Conservation (phyloP, 2,888 invertebrate genomes). For the Polymixis flavicincta region DNA sequence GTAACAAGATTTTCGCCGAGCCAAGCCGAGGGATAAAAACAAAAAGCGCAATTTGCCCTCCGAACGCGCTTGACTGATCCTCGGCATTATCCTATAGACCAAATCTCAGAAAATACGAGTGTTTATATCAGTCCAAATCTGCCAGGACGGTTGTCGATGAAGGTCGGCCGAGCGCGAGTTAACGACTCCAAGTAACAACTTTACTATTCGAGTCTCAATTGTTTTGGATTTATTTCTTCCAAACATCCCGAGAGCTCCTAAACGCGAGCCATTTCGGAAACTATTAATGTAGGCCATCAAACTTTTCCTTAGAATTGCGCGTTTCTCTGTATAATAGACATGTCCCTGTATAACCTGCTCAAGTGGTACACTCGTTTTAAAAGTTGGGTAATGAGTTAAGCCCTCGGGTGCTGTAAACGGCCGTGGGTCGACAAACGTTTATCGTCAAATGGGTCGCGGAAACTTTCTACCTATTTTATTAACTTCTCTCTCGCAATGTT, state of each 20-base stretch:
- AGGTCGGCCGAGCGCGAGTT: slow-evolving; percentile 66
- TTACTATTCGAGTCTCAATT: slow-evolving; percentile 72
- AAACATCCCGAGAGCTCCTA: slow-evolving; percentile 40
- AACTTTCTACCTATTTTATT: slow-evolving; percentile 63
- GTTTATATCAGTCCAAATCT: slow-evolving; percentile 80
- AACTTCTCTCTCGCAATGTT: slow-evolving; percentile 48
- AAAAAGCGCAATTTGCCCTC: slow-evolving; percentile 81
- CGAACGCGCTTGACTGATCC: slow-evolving; percentile 81
- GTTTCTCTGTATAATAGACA: slow-evolving; percentile 31
- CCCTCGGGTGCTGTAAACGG: slow-evolving; percentile 61
- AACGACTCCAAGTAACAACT: slow-evolving; percentile 74
- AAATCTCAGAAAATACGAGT: slow-evolving; percentile 78
- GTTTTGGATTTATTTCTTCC: slow-evolving; percentile 73
- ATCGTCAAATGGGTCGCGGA: slow-evolving; percentile 53
- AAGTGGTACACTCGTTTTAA: slow-evolving; percentile 50
- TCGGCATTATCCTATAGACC: slow-evolving; percentile 75
- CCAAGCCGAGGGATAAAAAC: slow-evolving; percentile 78
- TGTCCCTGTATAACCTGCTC: slow-evolving; percentile 37
- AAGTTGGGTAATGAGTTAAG: slow-evolving; percentile 65
- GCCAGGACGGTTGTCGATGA: slow-evolving; percentile 72
- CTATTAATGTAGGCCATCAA: slow-evolving; percentile 60
- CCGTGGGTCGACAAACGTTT: slow-evolving; percentile 55
- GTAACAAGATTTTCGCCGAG: slow-evolving; percentile 78
- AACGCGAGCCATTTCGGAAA: slow-evolving; percentile 56
- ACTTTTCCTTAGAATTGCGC: slow-evolving; percentile 46